Evolutionary conservation across 2,888 invertebrate species (phyloP), one percentile per base, ranked within the genome.

Genomic region (Pheosia tremula): DNA sequence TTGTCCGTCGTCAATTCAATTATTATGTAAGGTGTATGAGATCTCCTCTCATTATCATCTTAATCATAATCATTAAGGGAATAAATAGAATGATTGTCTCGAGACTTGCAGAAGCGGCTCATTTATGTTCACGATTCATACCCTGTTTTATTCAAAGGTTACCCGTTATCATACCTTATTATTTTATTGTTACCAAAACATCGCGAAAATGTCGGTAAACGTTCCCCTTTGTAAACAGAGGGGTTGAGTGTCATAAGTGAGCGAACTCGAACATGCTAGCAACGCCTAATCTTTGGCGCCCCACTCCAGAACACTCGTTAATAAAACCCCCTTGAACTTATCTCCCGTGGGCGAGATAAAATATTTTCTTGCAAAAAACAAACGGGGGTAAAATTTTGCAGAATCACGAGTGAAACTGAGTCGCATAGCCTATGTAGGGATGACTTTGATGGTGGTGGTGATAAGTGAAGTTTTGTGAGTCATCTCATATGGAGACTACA

Each of bases 231-330:
- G 60, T 75, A 81, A 82, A 80, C 80, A 80, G 63, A 62, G 61
- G 66, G 66, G 8, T 69, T 72, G 71, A 79, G 75, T 81, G 81
- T 82, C 83, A 83, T 82, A 82, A 85, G 83, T 79, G 81, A 80
- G 69, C 78, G 79, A 82, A 82, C 83, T 82, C 72, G 74, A 78
- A 81, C 83, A 82, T 79, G 84, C 84, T 86, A 84, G 83, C 81
- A 84, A 77, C 78, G 72, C 78, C 81, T 87, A 86, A 87, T 88
- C 87, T 87, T 78, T 77, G 68, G 75, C 76, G 72, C 83, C 81
- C 80, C 79, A 74, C 84, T 80, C 82, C 78, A 74, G 87, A 77
- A 89, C 85, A 87, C 88, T 87, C 90, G 90, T 90, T 90, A 90
- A 87, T 88, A 88, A 84, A 90, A 89, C 86, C 79, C 75, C 72